These are phyloP conservation scores for Idris sp. DNA, from an alignment of 1,140 invertebrate species.

Conservation along the genomic window DNA sequence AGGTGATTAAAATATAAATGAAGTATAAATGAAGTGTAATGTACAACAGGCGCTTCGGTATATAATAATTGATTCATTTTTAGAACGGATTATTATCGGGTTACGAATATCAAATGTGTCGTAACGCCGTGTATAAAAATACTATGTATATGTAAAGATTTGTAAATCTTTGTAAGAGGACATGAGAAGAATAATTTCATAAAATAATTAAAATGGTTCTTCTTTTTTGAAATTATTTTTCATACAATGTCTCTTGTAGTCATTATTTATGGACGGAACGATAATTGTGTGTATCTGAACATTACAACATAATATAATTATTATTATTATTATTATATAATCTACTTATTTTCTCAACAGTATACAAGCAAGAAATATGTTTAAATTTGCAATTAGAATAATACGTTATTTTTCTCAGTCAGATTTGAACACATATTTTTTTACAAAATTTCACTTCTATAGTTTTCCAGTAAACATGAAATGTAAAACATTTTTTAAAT, in stretches of 20 bases:
- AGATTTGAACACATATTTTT: too few relatives aligned
- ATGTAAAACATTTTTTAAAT: too few relatives aligned
- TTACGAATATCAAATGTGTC: slow-evolving; percentile 3
- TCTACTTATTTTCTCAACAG: too few relatives aligned
- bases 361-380: too few relatives aligned
- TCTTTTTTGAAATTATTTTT: too few relatives aligned
- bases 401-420: too few relatives aligned
- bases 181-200: not conserved
- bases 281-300: slow-evolving; percentile 42
- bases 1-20: not conserved
- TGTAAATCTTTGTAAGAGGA: slow-evolving; percentile 3
- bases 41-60: not conserved
- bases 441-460: too few relatives aligned
- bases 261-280: slow-evolving; percentile 49
- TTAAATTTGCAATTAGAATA: too few relatives aligned
- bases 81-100: slow-evolving; percentile 11
- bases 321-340: too few relatives aligned
- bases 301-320: slow-evolving; percentile 35
- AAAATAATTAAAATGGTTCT: not conserved
- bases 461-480: too few relatives aligned
- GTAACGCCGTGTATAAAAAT: slow-evolving; percentile 26
- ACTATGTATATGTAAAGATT: slow-evolving; percentile 4
- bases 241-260: slow-evolving; percentile 3
- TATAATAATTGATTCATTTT: slow-evolving; percentile 12
- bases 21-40: slow-evolving; percentile 10